phyloP scores from a whole-genome alignment of 2,797 vertebrate genomes.

The Coregonus sp. region DNA sequence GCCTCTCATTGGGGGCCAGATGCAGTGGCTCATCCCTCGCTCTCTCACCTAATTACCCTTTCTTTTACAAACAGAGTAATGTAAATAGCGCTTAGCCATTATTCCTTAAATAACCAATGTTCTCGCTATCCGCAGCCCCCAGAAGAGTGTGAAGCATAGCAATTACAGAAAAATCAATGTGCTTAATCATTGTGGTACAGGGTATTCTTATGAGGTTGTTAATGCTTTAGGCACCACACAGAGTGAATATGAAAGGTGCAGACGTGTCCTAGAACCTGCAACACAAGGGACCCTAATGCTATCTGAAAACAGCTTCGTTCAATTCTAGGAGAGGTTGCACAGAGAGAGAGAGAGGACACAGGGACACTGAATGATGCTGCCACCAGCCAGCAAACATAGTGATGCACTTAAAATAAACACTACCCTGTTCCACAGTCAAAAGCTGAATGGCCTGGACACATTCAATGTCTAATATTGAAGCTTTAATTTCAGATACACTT shows the following conservation, averaged over 20 bases:
- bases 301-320: neutral
- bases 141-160: conserved; percentile 35
- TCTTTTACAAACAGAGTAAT: conserved; percentile 63
- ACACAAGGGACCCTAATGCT: conserved; percentile 8
- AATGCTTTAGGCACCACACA: conserved; percentile 23
- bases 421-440: neutral
- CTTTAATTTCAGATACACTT: conserved; percentile 22
- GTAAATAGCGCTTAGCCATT: conserved; percentile 61
- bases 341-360: neutral
- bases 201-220: conserved; percentile 45
- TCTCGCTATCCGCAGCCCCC: conserved; percentile 8
- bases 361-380: neutral
- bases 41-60: conserved; percentile 63
- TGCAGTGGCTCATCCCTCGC: conserved; percentile 39
- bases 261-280: conserved; percentile 11
- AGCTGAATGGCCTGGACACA: neutral
- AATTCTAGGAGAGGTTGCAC: neutral
- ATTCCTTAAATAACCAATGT: conserved; percentile 56
- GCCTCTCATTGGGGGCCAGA: conserved; percentile 36
- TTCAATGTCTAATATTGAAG: neutral
- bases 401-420: neutral
- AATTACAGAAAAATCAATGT: conserved; percentile 63
- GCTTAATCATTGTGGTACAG: conserved; percentile 46
- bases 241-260: conserved; percentile 27
- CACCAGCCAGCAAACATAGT: neutral